phyloP scores from a whole-genome alignment of 2,113 vertebrate genomes.

The Chionodraco myersi region DNA sequence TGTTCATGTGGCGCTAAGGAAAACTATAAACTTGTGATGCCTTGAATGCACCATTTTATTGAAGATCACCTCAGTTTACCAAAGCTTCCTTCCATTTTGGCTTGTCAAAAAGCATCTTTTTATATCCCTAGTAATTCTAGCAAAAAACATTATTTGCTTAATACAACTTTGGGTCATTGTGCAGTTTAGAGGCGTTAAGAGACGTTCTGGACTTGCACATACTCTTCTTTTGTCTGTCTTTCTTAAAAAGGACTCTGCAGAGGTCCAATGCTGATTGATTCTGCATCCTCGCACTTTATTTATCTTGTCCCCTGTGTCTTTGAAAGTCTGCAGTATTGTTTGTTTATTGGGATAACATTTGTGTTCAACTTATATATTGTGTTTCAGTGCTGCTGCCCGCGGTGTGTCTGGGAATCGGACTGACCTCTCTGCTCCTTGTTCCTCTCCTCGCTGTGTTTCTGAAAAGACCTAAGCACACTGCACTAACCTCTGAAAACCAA shows the following conservation, averaged over 20 bases:
- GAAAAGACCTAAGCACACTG: slow-evolving; percentile 8
- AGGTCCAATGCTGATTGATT: not conserved
- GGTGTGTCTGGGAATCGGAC: slow-evolving; percentile 23
- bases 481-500: slow-evolving; percentile 21
- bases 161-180: not conserved
- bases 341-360: not conserved
- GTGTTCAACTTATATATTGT: not conserved
- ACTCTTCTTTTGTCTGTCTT: no score
- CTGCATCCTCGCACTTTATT: not conserved
- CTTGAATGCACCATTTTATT: no score
- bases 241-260: not conserved
- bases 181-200: no score
- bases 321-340: not conserved
- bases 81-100: no score
- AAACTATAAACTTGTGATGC: no score
- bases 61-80: no score
- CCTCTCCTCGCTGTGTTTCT: slow-evolving; percentile 45
- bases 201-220: no score
- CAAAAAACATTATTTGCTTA: no score
- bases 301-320: not conserved
- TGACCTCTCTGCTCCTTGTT: slow-evolving; percentile 51
- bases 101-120: no score
- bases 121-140: no score
- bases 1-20: no score
- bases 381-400: slow-evolving; percentile 51